Conservation (phyloP, 2,113 vertebrate species). For the Sinocyclocheilus anshuiensis region DNA sequence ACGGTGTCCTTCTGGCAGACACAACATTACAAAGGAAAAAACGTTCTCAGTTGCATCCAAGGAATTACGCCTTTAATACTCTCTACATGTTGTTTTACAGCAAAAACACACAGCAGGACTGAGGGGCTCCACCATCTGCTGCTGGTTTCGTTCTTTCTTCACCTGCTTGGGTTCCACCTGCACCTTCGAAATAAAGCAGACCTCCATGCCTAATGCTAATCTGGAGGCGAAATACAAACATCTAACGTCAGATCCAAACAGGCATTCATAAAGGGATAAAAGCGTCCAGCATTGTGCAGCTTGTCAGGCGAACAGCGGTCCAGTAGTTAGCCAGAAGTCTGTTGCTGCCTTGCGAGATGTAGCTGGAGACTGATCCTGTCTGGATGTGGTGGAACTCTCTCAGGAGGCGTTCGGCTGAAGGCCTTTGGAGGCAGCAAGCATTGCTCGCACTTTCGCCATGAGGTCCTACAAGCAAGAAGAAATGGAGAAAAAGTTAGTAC, state of each 20-base stretch:
- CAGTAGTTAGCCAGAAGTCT: constrained; percentile 44
- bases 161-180: constrained; percentile 37
- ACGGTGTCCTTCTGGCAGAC: constrained; percentile 56
- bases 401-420: constrained; percentile 87
- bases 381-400: constrained; percentile 56
- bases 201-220: not conserved
- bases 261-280: constrained; percentile 37
- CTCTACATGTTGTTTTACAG: not conserved
- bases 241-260: constrained; percentile 32
- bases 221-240: constrained; percentile 41
- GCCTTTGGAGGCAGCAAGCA: constrained; percentile 96
- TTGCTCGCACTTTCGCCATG: constrained; percentile 98
- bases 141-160: not conserved
- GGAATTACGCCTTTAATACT: constrained; percentile 52
- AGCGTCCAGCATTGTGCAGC: constrained; percentile 29
- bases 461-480: constrained; percentile 80
- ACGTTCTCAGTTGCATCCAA: constrained; percentile 49
- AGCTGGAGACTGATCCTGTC: constrained; percentile 31
- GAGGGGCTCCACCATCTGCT: too few species aligned
- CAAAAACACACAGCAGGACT: constrained; percentile 13
- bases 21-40: constrained; percentile 58
- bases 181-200: constrained; percentile 5
- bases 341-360: constrained; percentile 52
- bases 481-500: constrained; percentile 17
- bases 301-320: constrained; percentile 53